Evolutionary conservation across 2,113 vertebrate genomes (phyloP).

Genomic region (Paratilapia polleni): DNA sequence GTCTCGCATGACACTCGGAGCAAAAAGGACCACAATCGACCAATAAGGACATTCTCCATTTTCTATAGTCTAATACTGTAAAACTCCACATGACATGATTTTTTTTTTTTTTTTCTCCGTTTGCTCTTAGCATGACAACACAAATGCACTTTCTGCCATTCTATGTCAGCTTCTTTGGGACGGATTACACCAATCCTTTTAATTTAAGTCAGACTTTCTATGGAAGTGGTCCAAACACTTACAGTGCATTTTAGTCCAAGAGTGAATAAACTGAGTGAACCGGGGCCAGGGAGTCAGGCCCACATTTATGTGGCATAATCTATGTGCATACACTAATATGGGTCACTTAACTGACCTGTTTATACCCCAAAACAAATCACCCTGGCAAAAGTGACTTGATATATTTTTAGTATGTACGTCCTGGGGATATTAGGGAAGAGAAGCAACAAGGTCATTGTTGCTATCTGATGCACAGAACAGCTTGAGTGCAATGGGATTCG

Average conservation of each 20-base stretch:
- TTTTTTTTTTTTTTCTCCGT: background rate
- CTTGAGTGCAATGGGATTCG: conserved; percentile 39
- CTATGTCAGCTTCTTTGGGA: background rate
- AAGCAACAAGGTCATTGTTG: conserved; percentile 56
- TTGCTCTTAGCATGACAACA: background rate
- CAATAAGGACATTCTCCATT: background rate
- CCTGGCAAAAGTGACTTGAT: conserved; percentile 13
- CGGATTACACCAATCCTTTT: conserved; percentile 23
- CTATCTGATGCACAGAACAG: conserved; percentile 40
- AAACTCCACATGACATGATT: background rate
- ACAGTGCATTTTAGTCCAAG: conserved; percentile 12
- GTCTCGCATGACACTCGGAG: conserved; percentile 17
- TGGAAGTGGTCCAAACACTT: conserved; percentile 14
- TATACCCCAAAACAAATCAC: conserved; percentile 33
- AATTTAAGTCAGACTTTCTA: conserved; percentile 29
- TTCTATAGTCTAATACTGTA: background rate
- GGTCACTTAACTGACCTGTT: conserved; percentile 21
- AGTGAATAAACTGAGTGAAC: conserved; percentile 38
- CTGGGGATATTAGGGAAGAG: conserved; percentile 30
- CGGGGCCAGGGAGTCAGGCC: background rate
- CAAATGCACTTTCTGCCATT: conserved; percentile 12
- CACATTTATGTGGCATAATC: conserved; percentile 41
- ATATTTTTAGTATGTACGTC: conserved; percentile 56
- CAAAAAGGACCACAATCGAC: background rate
- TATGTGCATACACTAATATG: conserved; percentile 14